These are phyloP conservation scores for Bubo blakistoni DNA, from an alignment of 2,113 vertebrate genomes.

Conservation along the genomic window DNA sequence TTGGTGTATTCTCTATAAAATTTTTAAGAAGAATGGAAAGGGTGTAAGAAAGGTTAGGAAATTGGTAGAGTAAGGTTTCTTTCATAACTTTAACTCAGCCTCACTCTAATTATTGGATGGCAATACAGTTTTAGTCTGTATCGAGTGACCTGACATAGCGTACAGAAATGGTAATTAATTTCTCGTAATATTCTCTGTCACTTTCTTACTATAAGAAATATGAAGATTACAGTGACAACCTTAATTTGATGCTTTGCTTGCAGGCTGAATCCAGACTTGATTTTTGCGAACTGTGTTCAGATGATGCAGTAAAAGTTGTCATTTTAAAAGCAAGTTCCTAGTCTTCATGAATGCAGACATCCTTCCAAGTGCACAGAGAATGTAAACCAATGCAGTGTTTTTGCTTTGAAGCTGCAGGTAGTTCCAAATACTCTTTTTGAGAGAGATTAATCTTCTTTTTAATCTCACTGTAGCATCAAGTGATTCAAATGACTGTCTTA, in stretches of 20 bases:
- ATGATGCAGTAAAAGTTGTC: not conserved
- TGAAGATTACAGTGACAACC: not conserved
- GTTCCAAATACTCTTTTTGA: not conserved
- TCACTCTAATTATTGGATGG: not conserved
- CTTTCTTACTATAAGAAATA: not conserved
- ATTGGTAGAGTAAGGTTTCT: not conserved
- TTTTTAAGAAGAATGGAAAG: not conserved
- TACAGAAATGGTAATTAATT: not conserved
- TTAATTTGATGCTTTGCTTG: not conserved
- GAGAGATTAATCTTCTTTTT: not conserved
- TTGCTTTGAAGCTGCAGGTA: not conserved
- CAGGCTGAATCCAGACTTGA: not conserved
- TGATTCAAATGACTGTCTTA: not conserved
- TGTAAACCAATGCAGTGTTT: not conserved
- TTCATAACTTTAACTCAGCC: not conserved
- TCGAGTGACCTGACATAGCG: not conserved
- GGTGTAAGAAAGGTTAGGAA: not conserved
- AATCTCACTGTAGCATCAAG: not conserved
- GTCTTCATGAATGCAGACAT: not conserved
- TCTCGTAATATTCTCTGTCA: not conserved
- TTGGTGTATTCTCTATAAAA: not conserved
- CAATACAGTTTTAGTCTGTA: not conserved
- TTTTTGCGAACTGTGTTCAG: not conserved
- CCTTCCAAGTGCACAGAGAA: not conserved
- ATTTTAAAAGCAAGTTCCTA: not conserved